Percentiles rank a stretch among this genome's conserved stretches.
phyloP scores from a whole-genome alignment of 2,113 vertebrate species.

The Oxyura jamaicensis region DNA sequence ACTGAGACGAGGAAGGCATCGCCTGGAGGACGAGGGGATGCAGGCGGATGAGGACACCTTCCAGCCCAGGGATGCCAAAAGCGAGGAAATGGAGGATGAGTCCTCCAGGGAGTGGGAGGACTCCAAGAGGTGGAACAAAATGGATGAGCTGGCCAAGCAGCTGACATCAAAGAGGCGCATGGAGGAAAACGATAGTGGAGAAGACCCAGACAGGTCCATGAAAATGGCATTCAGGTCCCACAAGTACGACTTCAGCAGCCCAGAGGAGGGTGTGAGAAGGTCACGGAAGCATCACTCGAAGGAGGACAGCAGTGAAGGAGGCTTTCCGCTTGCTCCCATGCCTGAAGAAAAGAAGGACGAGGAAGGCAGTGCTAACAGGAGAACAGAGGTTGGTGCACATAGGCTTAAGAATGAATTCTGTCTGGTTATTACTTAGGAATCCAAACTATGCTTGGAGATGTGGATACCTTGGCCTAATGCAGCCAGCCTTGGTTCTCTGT shows the following conservation, averaged over 20 bases:
- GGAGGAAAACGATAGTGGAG: constrained; percentile 55
- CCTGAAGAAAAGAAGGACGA: constrained; percentile 88
- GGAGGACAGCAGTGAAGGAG: constrained; percentile 77
- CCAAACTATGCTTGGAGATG: background rate
- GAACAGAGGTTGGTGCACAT: constrained; percentile 83
- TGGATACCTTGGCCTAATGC: accelerated
- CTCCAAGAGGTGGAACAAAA: constrained; percentile 79
- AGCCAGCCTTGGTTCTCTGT: background rate
- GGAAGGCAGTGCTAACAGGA: constrained; percentile 90
- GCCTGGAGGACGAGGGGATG: constrained; percentile 18
- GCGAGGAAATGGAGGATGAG: constrained; percentile 45
- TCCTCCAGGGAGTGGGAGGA: constrained; percentile 74
- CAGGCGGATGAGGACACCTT: constrained; percentile 29
- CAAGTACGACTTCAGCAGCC: constrained; percentile 59
- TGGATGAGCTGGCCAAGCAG: constrained; percentile 80
- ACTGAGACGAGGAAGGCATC: constrained; percentile 57
- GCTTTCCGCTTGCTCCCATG: constrained; percentile 77
- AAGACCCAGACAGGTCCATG: constrained; percentile 75
- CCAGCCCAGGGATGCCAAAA: constrained; percentile 10
- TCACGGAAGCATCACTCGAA: constrained; percentile 80
- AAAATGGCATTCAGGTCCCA: constrained; percentile 65
- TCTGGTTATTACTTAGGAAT: background rate
- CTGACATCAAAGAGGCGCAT: constrained; percentile 74
- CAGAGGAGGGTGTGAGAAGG: constrained; percentile 47
- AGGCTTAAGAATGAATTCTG: background rate